These are phyloP conservation scores for Oscheius onirici DNA, from an alignment of 2,888 invertebrate genomes.

Conservation along the genomic window DNA sequence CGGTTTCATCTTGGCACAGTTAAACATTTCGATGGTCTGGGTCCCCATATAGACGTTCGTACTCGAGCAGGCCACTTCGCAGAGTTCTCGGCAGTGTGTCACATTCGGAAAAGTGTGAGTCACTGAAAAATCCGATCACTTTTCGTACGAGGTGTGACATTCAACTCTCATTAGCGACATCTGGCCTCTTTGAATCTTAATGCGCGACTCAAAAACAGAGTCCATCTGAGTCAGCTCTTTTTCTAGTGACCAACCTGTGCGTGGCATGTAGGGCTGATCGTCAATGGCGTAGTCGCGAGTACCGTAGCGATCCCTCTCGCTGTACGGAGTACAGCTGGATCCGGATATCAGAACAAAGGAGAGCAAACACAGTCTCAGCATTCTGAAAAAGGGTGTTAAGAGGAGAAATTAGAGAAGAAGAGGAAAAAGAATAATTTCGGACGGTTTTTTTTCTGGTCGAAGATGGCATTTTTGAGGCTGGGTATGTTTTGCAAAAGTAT, in stretches of 20 bases:
- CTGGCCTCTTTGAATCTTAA: conserved; percentile 10
- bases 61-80: conserved; percentile 31
- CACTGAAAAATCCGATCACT: conserved; percentile 26
- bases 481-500: too few species aligned
- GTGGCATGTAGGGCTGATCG: conserved; percentile 14
- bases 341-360: conserved; percentile 1
- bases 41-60: conserved; percentile 35
- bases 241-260: conserved; percentile 4
- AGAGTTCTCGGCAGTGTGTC: conserved; percentile 32
- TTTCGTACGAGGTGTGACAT: conserved; percentile 29
- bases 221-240: neutral
- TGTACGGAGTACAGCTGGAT: neutral
- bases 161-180: conserved; percentile 25
- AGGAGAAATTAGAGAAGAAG: neutral
- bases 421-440: neutral
- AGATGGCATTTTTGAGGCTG: too few species aligned
- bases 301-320: conserved; percentile 19
- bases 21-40: conserved; percentile 34
- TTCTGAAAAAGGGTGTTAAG: neutral
- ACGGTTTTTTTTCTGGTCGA: neutral
- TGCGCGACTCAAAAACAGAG: neutral
- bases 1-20: conserved; percentile 33
- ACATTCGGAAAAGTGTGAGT: conserved; percentile 35
- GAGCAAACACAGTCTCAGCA: neutral
- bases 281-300: conserved; percentile 22